These are phyloP conservation scores for Carcina quercana DNA, from an alignment of 2,888 invertebrate genomes.

Conservation along the genomic window DNA sequence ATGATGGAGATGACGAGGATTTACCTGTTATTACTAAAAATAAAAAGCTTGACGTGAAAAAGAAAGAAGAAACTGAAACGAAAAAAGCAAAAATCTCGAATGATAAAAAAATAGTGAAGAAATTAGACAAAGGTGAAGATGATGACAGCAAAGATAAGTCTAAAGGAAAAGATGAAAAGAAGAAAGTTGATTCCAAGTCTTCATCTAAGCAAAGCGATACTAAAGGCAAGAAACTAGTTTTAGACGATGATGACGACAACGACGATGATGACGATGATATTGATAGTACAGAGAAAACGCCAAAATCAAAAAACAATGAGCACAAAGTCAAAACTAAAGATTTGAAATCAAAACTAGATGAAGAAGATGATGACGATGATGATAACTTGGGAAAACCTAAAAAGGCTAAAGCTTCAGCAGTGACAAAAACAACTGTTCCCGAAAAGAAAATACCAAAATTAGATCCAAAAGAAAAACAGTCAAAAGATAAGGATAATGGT, in stretches of 20 bases:
- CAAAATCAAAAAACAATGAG: no score
- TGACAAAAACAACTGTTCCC: conserved; percentile 8
- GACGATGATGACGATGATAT: conserved; percentile 23
- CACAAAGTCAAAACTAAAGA: no score
- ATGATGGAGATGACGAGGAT: conserved; percentile 21
- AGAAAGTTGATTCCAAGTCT: background rate
- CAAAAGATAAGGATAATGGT: conserved; percentile 15
- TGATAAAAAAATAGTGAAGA: background rate
- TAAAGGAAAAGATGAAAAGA: background rate
- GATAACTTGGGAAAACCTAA: conserved; percentile 15
- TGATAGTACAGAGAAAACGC: conserved; percentile 16
- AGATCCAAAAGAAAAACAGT: conserved; percentile 15
- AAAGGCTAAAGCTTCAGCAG: conserved; percentile 16
- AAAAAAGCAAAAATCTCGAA: background rate
- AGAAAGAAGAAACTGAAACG: background rate
- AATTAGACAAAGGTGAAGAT: conserved; percentile 4
- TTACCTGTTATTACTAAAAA: background rate
- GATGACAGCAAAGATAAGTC: background rate
- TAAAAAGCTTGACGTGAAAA: conserved; percentile 1
- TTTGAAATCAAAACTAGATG: background rate
- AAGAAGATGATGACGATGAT: conserved; percentile 21
- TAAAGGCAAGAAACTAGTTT: background rate
- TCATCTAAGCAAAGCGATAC: background rate
- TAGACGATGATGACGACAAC: conserved; percentile 18
- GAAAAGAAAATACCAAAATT: conserved; percentile 15